phyloP scores from a whole-genome alignment of 2,797 vertebrate species.

The Rhincodon typus region DNA sequence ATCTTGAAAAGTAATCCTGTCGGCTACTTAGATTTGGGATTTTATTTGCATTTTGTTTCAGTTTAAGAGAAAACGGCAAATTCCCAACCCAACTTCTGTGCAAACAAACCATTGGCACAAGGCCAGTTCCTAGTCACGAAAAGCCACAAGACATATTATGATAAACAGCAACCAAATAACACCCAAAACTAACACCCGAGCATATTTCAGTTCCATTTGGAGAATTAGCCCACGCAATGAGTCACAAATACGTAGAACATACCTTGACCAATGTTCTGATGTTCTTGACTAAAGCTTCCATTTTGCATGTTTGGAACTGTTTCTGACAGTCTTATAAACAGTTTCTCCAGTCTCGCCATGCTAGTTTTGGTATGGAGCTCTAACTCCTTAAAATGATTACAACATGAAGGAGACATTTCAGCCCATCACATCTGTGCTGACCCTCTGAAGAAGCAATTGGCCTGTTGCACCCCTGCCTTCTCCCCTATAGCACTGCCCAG shows the following conservation, averaged over 20 bases:
- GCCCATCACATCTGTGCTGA: not conserved
- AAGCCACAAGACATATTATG: not conserved
- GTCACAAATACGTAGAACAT: not conserved
- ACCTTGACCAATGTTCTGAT: not conserved
- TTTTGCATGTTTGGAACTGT: not conserved
- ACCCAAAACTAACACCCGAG: not conserved
- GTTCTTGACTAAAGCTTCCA: not conserved
- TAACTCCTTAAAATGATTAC: not conserved
- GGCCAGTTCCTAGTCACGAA: conserved; percentile 12
- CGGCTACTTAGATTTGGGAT: not conserved
- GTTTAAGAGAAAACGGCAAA: not conserved
- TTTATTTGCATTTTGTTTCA: not conserved
- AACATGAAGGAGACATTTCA: not conserved
- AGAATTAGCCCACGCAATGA: not conserved
- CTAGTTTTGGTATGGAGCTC: not conserved
- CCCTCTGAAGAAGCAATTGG: not conserved
- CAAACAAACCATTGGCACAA: not conserved
- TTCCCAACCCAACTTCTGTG: not conserved
- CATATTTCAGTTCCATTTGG: conserved; percentile 28
- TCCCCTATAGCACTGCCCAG: not conserved
- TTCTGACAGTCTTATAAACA: not conserved
- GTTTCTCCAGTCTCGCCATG: not conserved
- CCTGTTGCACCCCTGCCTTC: not conserved
- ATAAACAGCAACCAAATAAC: conserved; percentile 3
- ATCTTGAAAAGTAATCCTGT: not conserved